These are phyloP conservation scores for Mobula birostris DNA, from an alignment of 2,113 vertebrate genomes.

Conservation along the genomic window DNA sequence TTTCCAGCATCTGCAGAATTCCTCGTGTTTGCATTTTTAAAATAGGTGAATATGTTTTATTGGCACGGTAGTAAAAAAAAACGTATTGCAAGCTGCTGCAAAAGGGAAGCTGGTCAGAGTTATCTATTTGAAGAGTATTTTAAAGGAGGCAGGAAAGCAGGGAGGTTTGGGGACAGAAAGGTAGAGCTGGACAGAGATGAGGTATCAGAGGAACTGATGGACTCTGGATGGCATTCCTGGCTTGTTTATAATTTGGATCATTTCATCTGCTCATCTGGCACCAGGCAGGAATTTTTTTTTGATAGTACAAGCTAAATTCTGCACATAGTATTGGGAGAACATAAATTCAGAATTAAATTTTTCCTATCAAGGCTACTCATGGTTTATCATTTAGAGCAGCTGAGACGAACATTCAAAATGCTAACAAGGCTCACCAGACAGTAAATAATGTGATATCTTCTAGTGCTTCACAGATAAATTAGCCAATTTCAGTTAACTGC, in stretches of 20 bases:
- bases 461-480: not conserved
- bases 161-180: no score
- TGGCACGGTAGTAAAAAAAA: no score
- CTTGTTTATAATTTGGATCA: not conserved
- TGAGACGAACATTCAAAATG: not conserved
- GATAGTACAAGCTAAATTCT: not conserved
- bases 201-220: not conserved
- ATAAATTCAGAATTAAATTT: not conserved
- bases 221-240: not conserved
- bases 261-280: not conserved
- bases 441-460: not conserved
- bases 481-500: not conserved
- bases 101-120: no score
- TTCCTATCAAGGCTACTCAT: not conserved
- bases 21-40: no score
- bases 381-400: not conserved
- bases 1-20: no score
- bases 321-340: not conserved
- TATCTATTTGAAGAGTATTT: no score
- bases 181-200: no score
- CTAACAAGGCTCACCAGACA: not conserved
- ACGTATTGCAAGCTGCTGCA: no score
- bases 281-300: not conserved
- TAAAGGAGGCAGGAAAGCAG: no score
- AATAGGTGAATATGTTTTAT: no score